A percentile compares a stretch with the other conserved stretches of the same genome.
Conservation (phyloP, 30 jellyfish, hydroid and myxozoan genomes). For the Aurelia sp. region DNA sequence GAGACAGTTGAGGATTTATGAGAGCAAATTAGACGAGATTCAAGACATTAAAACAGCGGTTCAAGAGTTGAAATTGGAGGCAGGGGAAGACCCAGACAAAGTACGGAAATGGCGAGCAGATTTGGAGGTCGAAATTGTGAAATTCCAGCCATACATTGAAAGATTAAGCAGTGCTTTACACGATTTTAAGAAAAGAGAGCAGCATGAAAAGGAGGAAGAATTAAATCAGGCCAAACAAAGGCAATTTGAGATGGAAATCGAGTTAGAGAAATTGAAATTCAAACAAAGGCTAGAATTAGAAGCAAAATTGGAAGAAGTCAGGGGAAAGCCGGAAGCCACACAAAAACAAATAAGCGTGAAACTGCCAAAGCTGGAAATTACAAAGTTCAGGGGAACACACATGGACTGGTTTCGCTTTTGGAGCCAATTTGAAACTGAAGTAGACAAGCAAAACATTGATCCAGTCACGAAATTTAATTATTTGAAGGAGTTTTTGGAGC, state of each 20-base stretch:
- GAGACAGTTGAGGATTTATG: not conserved
- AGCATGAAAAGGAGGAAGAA: not conserved
- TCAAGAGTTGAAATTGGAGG: conserved; percentile 28
- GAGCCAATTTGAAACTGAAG: conserved; percentile 51
- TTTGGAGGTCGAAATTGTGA: not conserved
- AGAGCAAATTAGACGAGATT: conserved; percentile 20
- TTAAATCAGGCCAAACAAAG: conserved; percentile 5
- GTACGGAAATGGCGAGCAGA: conserved; percentile 9
- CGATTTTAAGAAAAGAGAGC: not conserved
- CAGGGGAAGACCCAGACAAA: conserved; percentile 19
- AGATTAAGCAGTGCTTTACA: not conserved
- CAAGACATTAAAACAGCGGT: conserved; percentile 18
- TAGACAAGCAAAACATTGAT: conserved; percentile 19
- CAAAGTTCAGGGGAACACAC: conserved; percentile 42
- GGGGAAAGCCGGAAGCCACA: conserved; percentile 2
- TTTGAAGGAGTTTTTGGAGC: conserved; percentile 34
- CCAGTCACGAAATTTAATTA: conserved; percentile 33
- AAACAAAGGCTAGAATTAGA: conserved; percentile 5
- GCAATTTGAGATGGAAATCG: conserved; percentile 17
- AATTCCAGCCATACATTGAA: no score
- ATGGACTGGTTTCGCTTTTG: conserved; percentile 57
- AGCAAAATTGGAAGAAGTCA: not conserved
- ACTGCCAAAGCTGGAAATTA: not conserved
- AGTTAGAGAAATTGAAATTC: not conserved
- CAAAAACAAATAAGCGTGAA: conserved; percentile 6